phyloP scores from a whole-genome alignment of 2,797 vertebrate species.

The Smutsia temminckii region DNA sequence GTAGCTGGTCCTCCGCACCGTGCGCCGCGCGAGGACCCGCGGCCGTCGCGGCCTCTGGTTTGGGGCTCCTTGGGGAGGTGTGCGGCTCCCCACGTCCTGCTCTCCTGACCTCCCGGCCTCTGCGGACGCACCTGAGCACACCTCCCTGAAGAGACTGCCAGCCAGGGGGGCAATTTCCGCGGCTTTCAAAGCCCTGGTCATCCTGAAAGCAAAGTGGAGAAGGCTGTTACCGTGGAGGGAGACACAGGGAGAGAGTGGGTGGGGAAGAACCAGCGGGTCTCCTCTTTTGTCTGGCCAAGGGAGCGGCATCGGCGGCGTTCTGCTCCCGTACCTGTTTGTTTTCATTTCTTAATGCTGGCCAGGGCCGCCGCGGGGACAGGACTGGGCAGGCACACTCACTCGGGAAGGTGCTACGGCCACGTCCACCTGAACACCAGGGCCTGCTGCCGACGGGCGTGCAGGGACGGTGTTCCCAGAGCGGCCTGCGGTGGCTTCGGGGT shows the following conservation, averaged over 20 bases:
- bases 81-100: background rate
- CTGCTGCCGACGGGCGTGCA: background rate
- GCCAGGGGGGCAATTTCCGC: conserved; percentile 9
- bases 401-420: background rate
- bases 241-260: background rate
- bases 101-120: background rate
- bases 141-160: conserved; percentile 11
- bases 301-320: conserved; percentile 36
- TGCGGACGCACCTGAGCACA: background rate
- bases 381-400: background rate
- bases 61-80: too few species aligned
- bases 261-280: background rate
- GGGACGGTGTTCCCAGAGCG: conserved; percentile 49
- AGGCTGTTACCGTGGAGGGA: background rate
- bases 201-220: conserved; percentile 39
- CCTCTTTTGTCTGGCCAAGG: background rate
- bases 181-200: background rate
- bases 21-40: conserved; percentile 53
- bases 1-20: conserved; percentile 55
- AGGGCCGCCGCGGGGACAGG: background rate
- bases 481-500: conserved; percentile 45
- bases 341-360: background rate
- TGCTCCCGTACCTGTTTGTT: conserved; percentile 7
- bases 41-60: too few species aligned
- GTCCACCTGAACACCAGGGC: conserved; percentile 46